Evolutionary conservation across 2,888 invertebrate genomes (phyloP), one percentile per base, ranked within the genome.

Genomic region (Dugesia japonica): DNA sequence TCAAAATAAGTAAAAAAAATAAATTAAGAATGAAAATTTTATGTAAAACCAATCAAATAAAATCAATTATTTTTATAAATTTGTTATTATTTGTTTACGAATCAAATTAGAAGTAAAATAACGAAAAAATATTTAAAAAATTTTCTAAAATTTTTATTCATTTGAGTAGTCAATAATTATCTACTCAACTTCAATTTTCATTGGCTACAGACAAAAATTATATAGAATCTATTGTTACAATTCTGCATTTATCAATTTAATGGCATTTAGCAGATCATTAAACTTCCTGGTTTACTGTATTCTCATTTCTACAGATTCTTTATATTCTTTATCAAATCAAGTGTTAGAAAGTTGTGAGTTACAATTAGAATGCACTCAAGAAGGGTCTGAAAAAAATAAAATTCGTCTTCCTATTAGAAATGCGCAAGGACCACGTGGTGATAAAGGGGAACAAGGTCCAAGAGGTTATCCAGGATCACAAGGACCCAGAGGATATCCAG

Each of bases 351-450:
- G 56, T n/a, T 56, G 56, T 23, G 56, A 56, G 17, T 56, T 56
- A n/a, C 56, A 56, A 56, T 23, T 56, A 56, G 56, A 56, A 56
- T 56, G 56, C 56, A 56, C 56, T 23, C 56, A 56, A 56, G 56
- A 56, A 56, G 56, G 56, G 17, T 56, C 56, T 4, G 56, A 56
- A 23, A 56, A 56, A 56, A 56, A 56, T 56, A 56, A 56, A 56
- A 56, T 56, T 56, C 56, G 56, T 56, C 56, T 56, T 56, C 56
- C 56, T 9, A 56, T 56, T 20, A 4, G 56, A 56, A 56, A 56
- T 23, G 56, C 56, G 7, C n/a, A n/a, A 23, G 56, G 56, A 9
- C 56, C 56, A 56, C 56, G 7, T 9, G 56, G 56, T 56, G 9
- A 4, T 56, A n/a, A n/a, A 23, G 56, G 56, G 1, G 9, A 56